Conservation (phyloP, 2,888 invertebrate species). For the Pseudococcus viburni region DNA sequence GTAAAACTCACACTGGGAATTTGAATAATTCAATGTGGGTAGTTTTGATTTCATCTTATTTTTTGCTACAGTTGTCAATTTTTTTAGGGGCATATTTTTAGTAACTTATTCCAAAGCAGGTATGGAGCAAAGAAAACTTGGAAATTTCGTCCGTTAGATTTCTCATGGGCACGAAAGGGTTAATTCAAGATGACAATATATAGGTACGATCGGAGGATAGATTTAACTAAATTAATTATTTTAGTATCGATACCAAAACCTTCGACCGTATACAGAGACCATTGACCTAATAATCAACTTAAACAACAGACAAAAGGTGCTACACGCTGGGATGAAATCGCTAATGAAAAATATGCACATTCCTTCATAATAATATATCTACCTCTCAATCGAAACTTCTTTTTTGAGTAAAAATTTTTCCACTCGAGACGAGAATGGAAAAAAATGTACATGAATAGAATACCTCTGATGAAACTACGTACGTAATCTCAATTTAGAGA, state of each 20-base stretch:
- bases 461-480: neutral
- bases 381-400: conserved; percentile 1
- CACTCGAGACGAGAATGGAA: neutral
- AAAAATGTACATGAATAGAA: conserved; percentile 25
- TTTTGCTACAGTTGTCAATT: too few relatives aligned
- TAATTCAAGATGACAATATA: neutral
- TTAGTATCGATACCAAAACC: neutral
- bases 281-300: conserved; percentile 38
- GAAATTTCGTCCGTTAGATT: too few relatives aligned
- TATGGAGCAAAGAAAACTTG: too few relatives aligned
- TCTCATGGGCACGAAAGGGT: neutral
- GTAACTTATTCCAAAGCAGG: too few relatives aligned
- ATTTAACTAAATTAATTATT: conserved; percentile 16
- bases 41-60: too few relatives aligned
- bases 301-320: conserved; percentile 24
- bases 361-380: neutral
- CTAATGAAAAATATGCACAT: conserved; percentile 21
- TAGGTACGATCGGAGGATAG: neutral
- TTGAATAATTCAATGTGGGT: too few relatives aligned
- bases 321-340: conserved; percentile 20
- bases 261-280: conserved; percentile 36
- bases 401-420: neutral
- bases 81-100: too few relatives aligned
- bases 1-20: too few relatives aligned
- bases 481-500: conserved; percentile 12